Base-by-base conservation (phyloP, 2,113 vertebrate genomes). In the Tapirus terrestris region DNA sequence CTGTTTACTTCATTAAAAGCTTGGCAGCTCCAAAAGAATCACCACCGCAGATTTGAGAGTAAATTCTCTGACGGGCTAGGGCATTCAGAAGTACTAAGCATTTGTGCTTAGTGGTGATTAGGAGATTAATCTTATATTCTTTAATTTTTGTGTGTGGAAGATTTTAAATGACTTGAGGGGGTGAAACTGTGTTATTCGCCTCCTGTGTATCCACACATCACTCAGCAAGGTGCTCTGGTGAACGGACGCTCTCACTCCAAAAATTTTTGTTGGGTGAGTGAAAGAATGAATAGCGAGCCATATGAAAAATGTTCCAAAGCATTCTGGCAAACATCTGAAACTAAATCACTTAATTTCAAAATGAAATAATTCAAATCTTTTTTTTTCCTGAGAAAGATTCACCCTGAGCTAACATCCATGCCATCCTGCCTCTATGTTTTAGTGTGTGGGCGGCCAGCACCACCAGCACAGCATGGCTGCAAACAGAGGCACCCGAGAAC, bases 321-420 rank as follows among this genome's bases (percentile, higher is more conserved):
- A 48, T 93, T 73, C 67, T 94, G n/a, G 36, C 33, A 94, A 91
- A 80, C 43, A 51, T 75, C 56, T 94, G 86, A 91, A 84, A 83
- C 31, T 13, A 43, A 93, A 61, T 29, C 65, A 80, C 72, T 70
- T 73, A 70, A 77, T 95, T 16, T 97, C 94, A 91, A 68, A 95
- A 88, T 81, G 43, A 92, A 97, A 88, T 56, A 81, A 48, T 53
- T 53, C 51, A 17, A 53, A 53, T 53, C 51, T 14, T 48, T 48
- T 48, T 48, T 48, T 48, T 48, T 48, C 10, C 48, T 48, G 11
- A 48, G 48, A 11, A 48, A 48, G 48, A 8, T 48, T 48, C 11
- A 11, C 48, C 48, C 48, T 48, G 48, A 48, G 48, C 48, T 48
- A 48, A 8, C 48, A 48, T 48, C 48, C 11, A 11, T 8, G 48